phyloP scores from a whole-genome alignment of 2,888 invertebrate species.

The Meteorus cinctellus region DNA sequence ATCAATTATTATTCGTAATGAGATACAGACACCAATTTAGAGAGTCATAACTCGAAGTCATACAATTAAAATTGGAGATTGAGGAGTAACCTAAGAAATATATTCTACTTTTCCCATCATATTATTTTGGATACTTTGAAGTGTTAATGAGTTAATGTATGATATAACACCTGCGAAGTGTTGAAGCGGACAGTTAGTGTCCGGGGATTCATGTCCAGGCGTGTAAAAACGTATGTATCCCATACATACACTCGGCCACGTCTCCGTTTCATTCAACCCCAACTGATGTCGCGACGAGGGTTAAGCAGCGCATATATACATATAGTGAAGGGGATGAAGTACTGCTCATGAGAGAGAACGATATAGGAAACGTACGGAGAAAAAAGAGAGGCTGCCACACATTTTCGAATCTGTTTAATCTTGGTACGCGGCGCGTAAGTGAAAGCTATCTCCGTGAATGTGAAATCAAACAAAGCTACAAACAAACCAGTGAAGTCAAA shows the following conservation, averaged over 20 bases:
- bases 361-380: slow-evolving; percentile 54
- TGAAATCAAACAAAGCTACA: slow-evolving; percentile 73
- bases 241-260: slow-evolving; percentile 11
- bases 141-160: slow-evolving; percentile 11
- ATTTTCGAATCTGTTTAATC: slow-evolving; percentile 73
- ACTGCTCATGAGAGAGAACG: slow-evolving; percentile 40
- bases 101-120: no score
- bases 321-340: slow-evolving; percentile 35
- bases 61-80: no score
- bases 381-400: slow-evolving; percentile 55
- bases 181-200: slow-evolving; percentile 1
- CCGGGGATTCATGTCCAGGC: slow-evolving; percentile 22
- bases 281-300: slow-evolving; percentile 17
- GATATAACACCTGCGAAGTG: slow-evolving; percentile 22
- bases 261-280: slow-evolving; percentile 21
- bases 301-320: slow-evolving; percentile 21
- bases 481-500: slow-evolving; percentile 69
- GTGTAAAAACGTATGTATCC: slow-evolving; percentile 14
- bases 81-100: no score
- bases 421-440: slow-evolving; percentile 70
- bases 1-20: no score
- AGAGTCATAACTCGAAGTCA: no score
- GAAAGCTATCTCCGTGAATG: slow-evolving; percentile 72
- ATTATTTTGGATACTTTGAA: not conserved
- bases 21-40: no score